phyloP scores from a whole-genome alignment of 2,888 invertebrate genomes.

The Chouioia cunea region DNA sequence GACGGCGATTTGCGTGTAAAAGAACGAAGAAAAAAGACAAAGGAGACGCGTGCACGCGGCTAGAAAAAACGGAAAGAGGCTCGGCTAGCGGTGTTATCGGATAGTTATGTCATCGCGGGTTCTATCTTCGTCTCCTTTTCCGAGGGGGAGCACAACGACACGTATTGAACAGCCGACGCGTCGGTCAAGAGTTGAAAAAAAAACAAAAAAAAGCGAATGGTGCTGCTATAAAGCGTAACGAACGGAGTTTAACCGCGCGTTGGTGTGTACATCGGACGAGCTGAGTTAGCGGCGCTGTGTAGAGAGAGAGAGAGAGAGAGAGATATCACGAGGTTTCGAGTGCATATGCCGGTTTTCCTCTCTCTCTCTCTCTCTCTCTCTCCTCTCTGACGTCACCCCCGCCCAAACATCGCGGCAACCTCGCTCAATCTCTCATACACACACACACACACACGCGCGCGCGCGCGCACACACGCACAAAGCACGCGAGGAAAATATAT shows the following conservation, averaged over 20 bases:
- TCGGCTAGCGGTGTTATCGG: constrained; percentile 43
- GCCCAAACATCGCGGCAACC: constrained; percentile 4
- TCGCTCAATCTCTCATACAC: constrained; percentile 2
- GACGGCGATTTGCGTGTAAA: too few species aligned
- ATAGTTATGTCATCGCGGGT: constrained; percentile 42
- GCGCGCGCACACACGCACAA: background rate
- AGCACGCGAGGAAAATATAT: constrained; percentile 14
- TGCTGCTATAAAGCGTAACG: too few species aligned
- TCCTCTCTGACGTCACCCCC: constrained; percentile 37
- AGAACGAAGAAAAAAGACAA: too few species aligned
- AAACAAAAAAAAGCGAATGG: too few species aligned
- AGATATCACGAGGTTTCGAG: constrained; percentile 34
- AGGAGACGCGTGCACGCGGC: too few species aligned
- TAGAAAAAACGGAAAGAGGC: background rate
- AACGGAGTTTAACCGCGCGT: too few species aligned
- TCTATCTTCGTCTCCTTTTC: constrained; percentile 35
- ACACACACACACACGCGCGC: constrained; percentile 13
- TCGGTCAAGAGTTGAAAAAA: too few species aligned
- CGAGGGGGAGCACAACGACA: background rate
- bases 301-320: constrained; percentile 12
- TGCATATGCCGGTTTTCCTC: constrained; percentile 21
- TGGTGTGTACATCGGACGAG: too few species aligned
- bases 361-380: constrained; percentile 5
- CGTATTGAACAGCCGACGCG: too few species aligned
- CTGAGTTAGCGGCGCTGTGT: background rate